Percentiles rank a stretch among this genome's conserved stretches.
Evolutionary conservation across 2,113 vertebrate genomes (phyloP).

Genomic region (Cricetomys ansorgei): DNA sequence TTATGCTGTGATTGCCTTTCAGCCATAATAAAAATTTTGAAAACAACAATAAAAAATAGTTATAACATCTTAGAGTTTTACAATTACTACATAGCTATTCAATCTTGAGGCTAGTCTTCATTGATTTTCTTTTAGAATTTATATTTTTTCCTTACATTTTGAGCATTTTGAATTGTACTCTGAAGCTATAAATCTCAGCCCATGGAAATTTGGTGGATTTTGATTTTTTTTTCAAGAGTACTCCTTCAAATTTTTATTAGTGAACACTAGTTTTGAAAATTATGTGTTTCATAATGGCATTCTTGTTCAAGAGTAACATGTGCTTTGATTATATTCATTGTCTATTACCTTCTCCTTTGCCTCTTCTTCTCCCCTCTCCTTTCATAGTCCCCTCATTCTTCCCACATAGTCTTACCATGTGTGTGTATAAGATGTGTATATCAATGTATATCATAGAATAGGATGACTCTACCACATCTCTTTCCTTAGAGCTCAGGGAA

Average conservation of each 20-base stretch:
- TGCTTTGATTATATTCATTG: neutral
- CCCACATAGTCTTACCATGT: neutral
- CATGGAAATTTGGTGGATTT: neutral
- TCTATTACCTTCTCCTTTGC: neutral
- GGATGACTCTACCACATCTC: neutral
- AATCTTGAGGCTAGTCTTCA: conserved; percentile 5
- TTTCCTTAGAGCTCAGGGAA: neutral
- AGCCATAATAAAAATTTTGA: too few species aligned
- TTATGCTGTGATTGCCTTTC: too few species aligned
- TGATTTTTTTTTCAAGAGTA: neutral
- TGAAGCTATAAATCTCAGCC: neutral
- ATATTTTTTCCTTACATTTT: neutral
- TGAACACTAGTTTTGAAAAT: neutral
- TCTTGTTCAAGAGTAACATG: neutral
- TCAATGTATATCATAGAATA: too few species aligned
- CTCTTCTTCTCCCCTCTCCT: neutral
- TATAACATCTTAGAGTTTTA: neutral
- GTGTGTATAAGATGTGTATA: neutral
- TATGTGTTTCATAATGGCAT: neutral
- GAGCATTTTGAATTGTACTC: neutral
- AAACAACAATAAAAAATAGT: too few species aligned
- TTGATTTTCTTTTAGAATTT: neutral
- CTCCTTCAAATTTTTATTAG: neutral
- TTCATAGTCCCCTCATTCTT: neutral
- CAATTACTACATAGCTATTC: neutral